Conservation (phyloP, 1,140 invertebrate species). For the Cyclargus thomasi region DNA sequence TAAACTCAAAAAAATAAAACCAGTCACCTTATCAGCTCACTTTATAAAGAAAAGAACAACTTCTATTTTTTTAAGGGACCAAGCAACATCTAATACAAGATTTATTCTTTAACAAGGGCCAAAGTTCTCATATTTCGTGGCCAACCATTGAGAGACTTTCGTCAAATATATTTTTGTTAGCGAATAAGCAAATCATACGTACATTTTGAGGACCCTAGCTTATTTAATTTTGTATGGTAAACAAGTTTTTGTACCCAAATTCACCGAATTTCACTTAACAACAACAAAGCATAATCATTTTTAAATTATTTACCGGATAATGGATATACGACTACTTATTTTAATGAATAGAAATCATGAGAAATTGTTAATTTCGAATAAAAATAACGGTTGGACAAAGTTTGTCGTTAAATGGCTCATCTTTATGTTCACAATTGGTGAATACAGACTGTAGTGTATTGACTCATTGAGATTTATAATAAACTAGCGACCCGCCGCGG, state of each 20-base stretch:
- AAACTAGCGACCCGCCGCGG: no score
- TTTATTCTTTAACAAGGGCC: neutral
- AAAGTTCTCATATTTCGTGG: conserved; percentile 27
- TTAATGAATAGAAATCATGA: no score
- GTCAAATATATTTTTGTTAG: conserved; percentile 40
- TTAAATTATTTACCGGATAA: no score
- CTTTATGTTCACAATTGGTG: no score
- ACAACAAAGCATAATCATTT: neutral
- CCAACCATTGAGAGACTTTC: conserved; percentile 21
- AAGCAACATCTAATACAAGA: neutral
- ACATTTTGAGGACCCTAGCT: conserved; percentile 31
- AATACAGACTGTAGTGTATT: no score
- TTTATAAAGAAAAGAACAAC: neutral
- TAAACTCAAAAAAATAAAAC: neutral
- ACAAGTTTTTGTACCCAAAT: conserved; percentile 30
- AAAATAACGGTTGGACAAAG: no score
- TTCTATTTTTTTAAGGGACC: neutral
- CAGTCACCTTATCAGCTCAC: neutral
- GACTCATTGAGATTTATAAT: no score
- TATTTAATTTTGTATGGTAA: conserved; percentile 30
- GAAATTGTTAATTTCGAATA: no score
- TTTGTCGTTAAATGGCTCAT: no score
- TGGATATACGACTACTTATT: no score
- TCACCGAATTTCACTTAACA: neutral
- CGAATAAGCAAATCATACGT: conserved; percentile 41